Evolutionary conservation across 2,113 vertebrate genomes (phyloP).

Genomic region (Tetrao urogallus): DNA sequence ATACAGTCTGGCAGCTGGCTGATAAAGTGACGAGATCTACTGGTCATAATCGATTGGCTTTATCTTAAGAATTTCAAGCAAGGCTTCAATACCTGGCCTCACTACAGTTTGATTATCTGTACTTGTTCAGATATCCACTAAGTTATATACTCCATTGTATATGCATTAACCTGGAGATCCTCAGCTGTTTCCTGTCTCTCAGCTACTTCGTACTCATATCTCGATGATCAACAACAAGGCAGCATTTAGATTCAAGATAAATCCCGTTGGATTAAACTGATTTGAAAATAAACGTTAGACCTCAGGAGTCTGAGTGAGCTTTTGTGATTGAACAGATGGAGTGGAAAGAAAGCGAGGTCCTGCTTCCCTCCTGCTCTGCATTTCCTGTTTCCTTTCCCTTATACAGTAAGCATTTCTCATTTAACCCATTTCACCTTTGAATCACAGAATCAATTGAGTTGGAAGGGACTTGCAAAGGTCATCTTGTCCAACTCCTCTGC

Average conservation of each 20-base stretch:
- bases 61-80: conserved; percentile 19
- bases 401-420: not conserved
- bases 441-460: no score
- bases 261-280: not conserved
- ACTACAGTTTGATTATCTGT: not conserved
- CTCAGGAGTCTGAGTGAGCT: not conserved
- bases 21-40: not conserved
- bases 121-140: not conserved
- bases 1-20: not conserved
- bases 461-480: no score
- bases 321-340: not conserved
- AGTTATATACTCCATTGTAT: not conserved
- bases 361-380: not conserved
- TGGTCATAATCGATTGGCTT: conserved; percentile 17
- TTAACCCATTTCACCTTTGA: not conserved
- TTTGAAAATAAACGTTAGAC: conserved; percentile 11
- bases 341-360: not conserved
- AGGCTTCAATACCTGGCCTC: not conserved
- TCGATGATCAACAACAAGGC: not conserved
- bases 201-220: not conserved
- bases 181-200: not conserved
- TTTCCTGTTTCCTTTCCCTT: not conserved
- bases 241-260: conserved; percentile 5
- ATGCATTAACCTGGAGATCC: not conserved
- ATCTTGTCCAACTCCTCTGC: no score